Conservation (phyloP, 2,888 invertebrate genomes). For the Megastigmus dorsalis region DNA sequence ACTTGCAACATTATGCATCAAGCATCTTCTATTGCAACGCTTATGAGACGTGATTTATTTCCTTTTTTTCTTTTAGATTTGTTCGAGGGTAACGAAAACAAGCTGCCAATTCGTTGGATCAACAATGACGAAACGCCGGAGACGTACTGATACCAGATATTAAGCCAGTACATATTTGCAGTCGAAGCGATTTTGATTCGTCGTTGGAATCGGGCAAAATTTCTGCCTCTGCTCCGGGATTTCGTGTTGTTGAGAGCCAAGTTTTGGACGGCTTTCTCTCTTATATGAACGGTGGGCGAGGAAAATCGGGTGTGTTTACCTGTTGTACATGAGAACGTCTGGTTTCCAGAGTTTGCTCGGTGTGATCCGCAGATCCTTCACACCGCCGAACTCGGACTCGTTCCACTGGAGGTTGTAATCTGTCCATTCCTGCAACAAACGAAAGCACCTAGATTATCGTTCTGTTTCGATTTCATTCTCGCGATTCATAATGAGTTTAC, state of each 20-base stretch:
- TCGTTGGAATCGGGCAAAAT: neutral
- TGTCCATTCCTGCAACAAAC: conserved; percentile 89
- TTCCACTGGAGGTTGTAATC: conserved; percentile 99
- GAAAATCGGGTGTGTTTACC: conserved; percentile 78
- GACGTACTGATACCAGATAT: too few relatives aligned
- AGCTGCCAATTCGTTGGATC: too few relatives aligned
- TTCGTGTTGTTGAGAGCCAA: neutral
- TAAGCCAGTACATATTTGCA: neutral
- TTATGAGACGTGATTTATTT: too few relatives aligned
- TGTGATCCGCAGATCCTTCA: conserved; percentile 95
- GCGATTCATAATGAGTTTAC: too few relatives aligned
- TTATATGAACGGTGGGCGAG: conserved; percentile 40
- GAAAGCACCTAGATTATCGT: too few relatives aligned
- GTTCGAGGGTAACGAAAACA: too few relatives aligned
- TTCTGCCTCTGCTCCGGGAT: neutral
- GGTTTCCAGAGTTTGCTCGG: conserved; percentile 98
- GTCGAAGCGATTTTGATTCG: neutral
- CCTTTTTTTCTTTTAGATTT: too few relatives aligned
- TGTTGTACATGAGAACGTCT: conserved; percentile 99
- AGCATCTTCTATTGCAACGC: too few relatives aligned
- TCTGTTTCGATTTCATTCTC: too few relatives aligned
- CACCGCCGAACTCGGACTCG: conserved; percentile 93
- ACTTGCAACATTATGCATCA: too few relatives aligned
- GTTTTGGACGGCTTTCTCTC: neutral
- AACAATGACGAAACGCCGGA: too few relatives aligned